Base-by-base conservation (phyloP, 35 echinoderm and acorn worm genomes). In the Heliocidaris tuberculata region DNA sequence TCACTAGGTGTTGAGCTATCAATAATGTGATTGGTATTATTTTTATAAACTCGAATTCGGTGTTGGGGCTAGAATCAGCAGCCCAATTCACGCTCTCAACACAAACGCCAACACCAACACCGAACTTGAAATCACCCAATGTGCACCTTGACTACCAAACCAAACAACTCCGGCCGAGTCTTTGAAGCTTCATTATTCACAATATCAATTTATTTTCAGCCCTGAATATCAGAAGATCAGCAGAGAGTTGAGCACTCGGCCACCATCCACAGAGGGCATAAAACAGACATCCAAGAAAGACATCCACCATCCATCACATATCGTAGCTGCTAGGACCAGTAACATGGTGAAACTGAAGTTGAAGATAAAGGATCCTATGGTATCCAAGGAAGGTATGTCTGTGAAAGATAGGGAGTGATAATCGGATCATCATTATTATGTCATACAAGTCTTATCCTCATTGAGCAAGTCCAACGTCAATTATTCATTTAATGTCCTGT, bases 321-420 rank as follows among this genome's bases (percentile, higher is more conserved):
- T 95, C 27, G 97, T 97, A 32, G 90, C 93, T 17, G 96, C 98
- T 30, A 95, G 98, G 71, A 96, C 94, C 86, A 96, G 95, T 31
- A 95, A 90, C 47, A 97, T 99, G 97, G 96, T 96, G 32, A 97
- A 97, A 85, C 94, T 99, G 9, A 99, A 99, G 95, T 70, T 99
- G 11, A 97, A 97, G 94, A 92, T 99, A 4, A 95, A 90, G 52
- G 98, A 99, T 92, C 71, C 95, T 1, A 70, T 99, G 92, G 98
- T 99, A 7, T 96, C 96, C 52, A 99, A 95, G 92, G 96, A 99
- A 92, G 97, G 98, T 97, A 88, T 93, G 97, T 42, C 32, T 48
- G 31, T 70, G 21, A 3, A 78, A n/a, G 8, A 89, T 47, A 32
- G 47, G 9, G 32, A 42, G 87, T 47, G 31, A 9, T 21, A 19